Evolutionary conservation across 2,113 vertebrate species (phyloP).

Genomic region (Sisor rabdophorus): DNA sequence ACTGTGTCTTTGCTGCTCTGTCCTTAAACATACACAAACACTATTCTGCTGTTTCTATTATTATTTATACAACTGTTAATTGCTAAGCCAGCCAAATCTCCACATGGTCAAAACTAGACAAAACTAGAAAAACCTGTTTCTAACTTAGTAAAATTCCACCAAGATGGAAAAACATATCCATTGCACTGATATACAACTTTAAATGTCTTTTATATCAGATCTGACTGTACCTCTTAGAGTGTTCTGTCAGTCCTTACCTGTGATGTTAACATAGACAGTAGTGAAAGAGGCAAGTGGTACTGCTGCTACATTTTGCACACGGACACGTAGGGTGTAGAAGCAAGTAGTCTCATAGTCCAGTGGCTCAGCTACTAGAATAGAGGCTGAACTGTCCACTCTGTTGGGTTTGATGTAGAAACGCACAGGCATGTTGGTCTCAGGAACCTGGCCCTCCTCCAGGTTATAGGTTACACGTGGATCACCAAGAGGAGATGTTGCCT

Average conservation of each 20-base stretch:
- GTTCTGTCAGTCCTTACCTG: constrained; percentile 65
- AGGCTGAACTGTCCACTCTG: constrained; percentile 78
- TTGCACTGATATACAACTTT: not conserved
- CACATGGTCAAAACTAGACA: not conserved
- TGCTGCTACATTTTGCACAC: constrained; percentile 80
- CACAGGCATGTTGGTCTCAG: constrained; percentile 85
- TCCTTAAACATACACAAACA: constrained; percentile 1
- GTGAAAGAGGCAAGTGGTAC: constrained; percentile 82
- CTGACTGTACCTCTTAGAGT: not conserved
- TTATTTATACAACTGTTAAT: not conserved
- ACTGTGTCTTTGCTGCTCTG: constrained; percentile 20
- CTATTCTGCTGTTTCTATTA: not conserved
- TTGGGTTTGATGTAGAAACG: constrained; percentile 87
- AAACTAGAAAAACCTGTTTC: too few relatives aligned
- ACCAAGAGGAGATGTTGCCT: constrained; percentile 78
- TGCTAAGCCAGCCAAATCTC: not conserved
- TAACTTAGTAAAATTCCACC: not conserved
- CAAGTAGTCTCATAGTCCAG: constrained; percentile 81
- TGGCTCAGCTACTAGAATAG: constrained; percentile 81
- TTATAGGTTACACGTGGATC: constrained; percentile 84
- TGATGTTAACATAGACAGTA: constrained; percentile 79
- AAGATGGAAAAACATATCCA: not conserved
- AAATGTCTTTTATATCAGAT: not conserved
- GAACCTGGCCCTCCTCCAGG: constrained; percentile 85
- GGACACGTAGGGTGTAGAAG: constrained; percentile 76